phyloP scores from a whole-genome alignment of 2,888 invertebrate genomes.

The Eristalis pertinax region DNA sequence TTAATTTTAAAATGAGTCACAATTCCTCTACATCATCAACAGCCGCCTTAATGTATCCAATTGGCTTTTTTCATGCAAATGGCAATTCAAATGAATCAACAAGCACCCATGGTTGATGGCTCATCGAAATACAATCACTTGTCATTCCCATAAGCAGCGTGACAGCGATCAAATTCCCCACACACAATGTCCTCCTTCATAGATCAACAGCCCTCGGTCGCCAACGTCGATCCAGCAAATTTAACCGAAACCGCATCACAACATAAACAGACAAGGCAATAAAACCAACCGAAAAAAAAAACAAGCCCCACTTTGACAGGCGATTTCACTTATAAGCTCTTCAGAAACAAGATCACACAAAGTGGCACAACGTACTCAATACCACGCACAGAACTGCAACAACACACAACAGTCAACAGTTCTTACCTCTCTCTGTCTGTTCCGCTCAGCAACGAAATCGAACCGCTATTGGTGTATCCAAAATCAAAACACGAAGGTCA shows the following conservation, averaged over 20 bases:
- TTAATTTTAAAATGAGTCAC: not conserved
- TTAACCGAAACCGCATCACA: not conserved
- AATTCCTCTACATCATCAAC: not conserved
- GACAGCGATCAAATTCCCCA: not conserved
- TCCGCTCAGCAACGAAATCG: not conserved
- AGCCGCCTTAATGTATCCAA: not conserved
- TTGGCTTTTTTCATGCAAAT: not conserved
- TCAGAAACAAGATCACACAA: conserved; percentile 29
- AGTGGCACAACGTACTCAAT: conserved; percentile 42
- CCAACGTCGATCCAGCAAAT: not conserved
- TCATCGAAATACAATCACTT: conserved; percentile 12
- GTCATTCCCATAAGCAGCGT: conserved; percentile 23
- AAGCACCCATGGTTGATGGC: not conserved
- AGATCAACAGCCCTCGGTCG: not conserved
- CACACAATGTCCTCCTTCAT: not conserved
- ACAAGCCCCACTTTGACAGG: conserved; percentile 1
- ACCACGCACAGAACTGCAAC: conserved; percentile 7
- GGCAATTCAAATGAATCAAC: not conserved
- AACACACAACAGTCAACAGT: not conserved
- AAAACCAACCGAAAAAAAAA: not conserved
- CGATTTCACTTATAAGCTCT: conserved; percentile 27
- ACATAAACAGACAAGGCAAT: not conserved
- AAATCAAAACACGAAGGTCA: conserved; percentile 45
- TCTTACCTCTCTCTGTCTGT: not conserved
- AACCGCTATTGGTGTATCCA: conserved; percentile 46